Percentiles rank a stretch among this genome's conserved stretches.
Evolutionary conservation across 2,888 invertebrate species (phyloP).

Genomic region (Drosophila austrosaltans): DNA sequence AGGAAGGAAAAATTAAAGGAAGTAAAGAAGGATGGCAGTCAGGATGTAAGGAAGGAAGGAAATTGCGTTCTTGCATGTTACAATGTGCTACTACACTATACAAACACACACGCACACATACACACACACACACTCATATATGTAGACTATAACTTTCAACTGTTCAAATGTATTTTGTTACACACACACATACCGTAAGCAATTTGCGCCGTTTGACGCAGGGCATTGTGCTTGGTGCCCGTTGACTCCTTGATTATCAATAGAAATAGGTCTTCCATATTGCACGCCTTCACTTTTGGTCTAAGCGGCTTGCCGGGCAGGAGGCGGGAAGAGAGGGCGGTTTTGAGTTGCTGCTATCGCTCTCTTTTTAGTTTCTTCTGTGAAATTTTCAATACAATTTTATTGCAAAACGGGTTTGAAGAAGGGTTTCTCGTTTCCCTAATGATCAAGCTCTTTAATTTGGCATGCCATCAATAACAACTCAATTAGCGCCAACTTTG

Average conservation of each 20-base stretch:
- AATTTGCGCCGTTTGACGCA: constrained; percentile 93
- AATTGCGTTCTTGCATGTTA: constrained; percentile 63
- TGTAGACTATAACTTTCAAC: constrained; percentile 1
- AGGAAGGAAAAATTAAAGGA: constrained; percentile 9
- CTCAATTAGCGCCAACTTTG: constrained; percentile 61
- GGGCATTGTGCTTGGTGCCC: constrained; percentile 88
- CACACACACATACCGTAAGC: constrained; percentile 92
- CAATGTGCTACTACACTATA: constrained; percentile 30
- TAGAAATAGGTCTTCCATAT: constrained; percentile 94
- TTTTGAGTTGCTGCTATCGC: constrained; percentile 4
- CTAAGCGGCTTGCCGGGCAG: not conserved
- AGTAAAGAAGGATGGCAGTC: constrained; percentile 15
- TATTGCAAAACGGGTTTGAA: not conserved
- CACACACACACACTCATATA: not conserved
- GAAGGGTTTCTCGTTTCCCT: constrained; percentile 10
- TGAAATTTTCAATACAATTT: not conserved
- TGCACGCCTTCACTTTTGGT: constrained; percentile 26
- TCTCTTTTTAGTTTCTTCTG: not conserved
- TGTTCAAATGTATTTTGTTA: not conserved
- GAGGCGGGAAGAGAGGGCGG: no score
- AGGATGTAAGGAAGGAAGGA: constrained; percentile 43
- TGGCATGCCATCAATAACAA: constrained; percentile 64
- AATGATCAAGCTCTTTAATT: constrained; percentile 39
- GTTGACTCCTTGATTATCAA: constrained; percentile 93
- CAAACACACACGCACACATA: constrained; percentile 11